A percentile compares a stretch with the other conserved stretches of the same genome.
These are phyloP conservation scores for Chaetodon auriga DNA, from an alignment of 2,113 vertebrate genomes.

Conservation along the genomic window DNA sequence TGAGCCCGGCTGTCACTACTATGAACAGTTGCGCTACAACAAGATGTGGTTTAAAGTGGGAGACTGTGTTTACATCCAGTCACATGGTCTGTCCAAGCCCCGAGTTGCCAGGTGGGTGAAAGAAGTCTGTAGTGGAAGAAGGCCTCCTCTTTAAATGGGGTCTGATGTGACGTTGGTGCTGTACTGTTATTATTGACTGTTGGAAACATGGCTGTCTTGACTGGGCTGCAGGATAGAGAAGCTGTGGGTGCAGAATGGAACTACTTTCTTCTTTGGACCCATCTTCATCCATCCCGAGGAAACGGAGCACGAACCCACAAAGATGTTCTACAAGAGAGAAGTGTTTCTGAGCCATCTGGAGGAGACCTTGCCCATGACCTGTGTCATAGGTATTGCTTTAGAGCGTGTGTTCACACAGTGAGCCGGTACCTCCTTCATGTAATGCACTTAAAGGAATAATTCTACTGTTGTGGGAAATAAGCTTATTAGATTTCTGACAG, in stretches of 20 bases:
- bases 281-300: constrained; percentile 99
- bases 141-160: too few relatives aligned
- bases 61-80: constrained; percentile 96
- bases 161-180: background rate
- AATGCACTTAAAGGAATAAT: background rate
- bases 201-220: constrained; percentile 2
- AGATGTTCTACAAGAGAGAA: constrained; percentile 99
- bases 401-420: background rate
- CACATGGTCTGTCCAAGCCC: constrained; percentile 92
- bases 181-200: background rate
- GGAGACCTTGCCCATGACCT: constrained; percentile 94
- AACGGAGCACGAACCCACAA: constrained; percentile 97
- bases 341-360: constrained; percentile 97
- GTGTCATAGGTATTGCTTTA: constrained; percentile 89
- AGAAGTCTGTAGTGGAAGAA: rapidly evolving
- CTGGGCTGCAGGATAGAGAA: constrained; percentile 87
- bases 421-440: background rate
- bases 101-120: constrained; percentile 91
- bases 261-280: constrained; percentile 94
- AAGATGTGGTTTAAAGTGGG: constrained; percentile 96
- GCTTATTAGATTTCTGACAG: background rate
- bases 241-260: constrained; percentile 94
- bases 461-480: background rate
- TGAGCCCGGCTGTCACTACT: constrained; percentile 93
- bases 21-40: constrained; percentile 94